phyloP scores from a whole-genome alignment of 2,888 invertebrate genomes.

The Cantharis flavilabris region DNA sequence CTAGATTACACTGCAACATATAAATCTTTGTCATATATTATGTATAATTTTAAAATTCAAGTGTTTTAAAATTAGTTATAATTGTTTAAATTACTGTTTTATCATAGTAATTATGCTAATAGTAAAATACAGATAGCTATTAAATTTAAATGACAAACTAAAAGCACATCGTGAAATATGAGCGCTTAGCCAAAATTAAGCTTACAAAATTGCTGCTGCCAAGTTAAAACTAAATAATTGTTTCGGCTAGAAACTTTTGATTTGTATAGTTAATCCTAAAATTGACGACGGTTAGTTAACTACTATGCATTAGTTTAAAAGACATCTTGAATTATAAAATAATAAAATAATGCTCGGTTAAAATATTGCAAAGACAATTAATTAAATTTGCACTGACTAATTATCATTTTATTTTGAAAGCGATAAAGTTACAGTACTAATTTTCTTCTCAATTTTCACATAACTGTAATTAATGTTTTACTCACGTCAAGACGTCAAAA shows the following conservation, averaged over 20 bases:
- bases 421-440: background rate
- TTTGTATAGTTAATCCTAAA: slow-evolving; percentile 1
- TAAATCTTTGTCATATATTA: too few species aligned
- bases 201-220: slow-evolving; percentile 24
- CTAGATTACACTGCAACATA: too few species aligned
- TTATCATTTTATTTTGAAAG: background rate
- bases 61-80: background rate
- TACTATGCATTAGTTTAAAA: background rate
- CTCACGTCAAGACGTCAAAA: background rate
- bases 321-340: background rate
- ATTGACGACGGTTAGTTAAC: background rate
- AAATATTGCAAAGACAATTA: background rate
- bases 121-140: background rate
- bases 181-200: slow-evolving; percentile 18
- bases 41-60: background rate
- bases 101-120: background rate
- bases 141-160: slow-evolving; percentile 19
- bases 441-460: background rate
- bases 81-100: background rate
- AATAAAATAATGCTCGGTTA: background rate
- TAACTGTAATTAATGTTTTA: background rate
- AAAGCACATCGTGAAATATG: slow-evolving; percentile 21
- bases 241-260: slow-evolving; percentile 2
- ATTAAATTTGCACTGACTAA: background rate
- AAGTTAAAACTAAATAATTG: slow-evolving; percentile 27